Conservation (phyloP, 2,888 invertebrate genomes). For the Acrocera orbiculus region DNA sequence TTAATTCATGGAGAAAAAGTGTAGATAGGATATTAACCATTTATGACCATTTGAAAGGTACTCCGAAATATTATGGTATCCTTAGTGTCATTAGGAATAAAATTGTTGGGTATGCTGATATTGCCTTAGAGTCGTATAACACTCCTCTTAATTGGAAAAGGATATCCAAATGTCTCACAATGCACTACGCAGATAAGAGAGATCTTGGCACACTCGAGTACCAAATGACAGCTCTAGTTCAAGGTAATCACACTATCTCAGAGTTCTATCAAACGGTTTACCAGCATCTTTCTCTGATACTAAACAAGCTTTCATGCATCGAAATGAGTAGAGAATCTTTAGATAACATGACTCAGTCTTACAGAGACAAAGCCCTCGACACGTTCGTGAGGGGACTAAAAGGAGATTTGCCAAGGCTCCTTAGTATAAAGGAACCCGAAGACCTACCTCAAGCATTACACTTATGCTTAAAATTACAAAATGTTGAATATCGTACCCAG, state of each 20-base stretch:
- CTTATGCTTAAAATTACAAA: too few relatives aligned
- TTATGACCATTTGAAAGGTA: too few relatives aligned
- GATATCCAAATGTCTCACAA: too few relatives aligned
- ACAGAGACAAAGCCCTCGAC: neutral
- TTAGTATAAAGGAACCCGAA: neutral
- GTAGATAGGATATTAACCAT: too few relatives aligned
- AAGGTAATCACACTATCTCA: neutral
- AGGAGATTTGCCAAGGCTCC: neutral
- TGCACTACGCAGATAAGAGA: too few relatives aligned
- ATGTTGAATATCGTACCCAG: neutral
- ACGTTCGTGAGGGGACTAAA: neutral
- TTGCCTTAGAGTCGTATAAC: too few relatives aligned
- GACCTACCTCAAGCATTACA: neutral
- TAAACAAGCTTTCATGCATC: neutral
- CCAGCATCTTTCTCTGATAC: neutral
- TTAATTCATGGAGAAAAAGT: too few relatives aligned
- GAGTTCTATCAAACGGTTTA: neutral
- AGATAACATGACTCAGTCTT: neutral
- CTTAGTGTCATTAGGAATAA: too few relatives aligned
- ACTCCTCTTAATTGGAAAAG: too few relatives aligned
- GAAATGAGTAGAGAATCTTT: neutral
- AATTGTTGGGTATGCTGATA: too few relatives aligned
- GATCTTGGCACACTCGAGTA: neutral
- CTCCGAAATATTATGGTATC: too few relatives aligned
- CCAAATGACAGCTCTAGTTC: neutral